Conservation (phyloP, 53 echinoderm and acorn worm species). For the Stichopus horrens region DNA sequence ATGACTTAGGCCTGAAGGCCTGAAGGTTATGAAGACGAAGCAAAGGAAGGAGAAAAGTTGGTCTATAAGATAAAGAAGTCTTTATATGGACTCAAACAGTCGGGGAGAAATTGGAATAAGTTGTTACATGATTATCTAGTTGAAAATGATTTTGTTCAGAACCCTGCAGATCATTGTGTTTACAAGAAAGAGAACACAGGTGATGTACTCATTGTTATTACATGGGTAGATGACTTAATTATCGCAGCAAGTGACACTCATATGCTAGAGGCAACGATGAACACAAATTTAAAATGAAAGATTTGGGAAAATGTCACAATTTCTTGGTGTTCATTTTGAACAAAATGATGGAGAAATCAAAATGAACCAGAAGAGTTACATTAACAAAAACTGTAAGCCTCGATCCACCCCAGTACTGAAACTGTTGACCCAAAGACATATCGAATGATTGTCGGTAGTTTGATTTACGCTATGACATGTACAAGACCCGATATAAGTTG, state of each 20-base stretch:
- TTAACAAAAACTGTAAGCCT: slow-evolving; percentile 6
- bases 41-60: slow-evolving; percentile 30
- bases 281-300: slow-evolving; percentile 47
- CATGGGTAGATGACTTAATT: slow-evolving; percentile 37
- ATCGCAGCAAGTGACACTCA: slow-evolving; percentile 11
- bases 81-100: slow-evolving; percentile 48
- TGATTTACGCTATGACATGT: slow-evolving; percentile 26
- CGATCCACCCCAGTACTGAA: slow-evolving; percentile 4
- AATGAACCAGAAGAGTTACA: slow-evolving; percentile 44
- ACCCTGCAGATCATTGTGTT: neutral
- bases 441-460: slow-evolving; percentile 47
- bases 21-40: neutral
- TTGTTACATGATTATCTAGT: slow-evolving; percentile 44
- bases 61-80: slow-evolving; percentile 50
- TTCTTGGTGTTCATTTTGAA: slow-evolving; percentile 55
- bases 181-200: slow-evolving; percentile 15
- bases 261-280: neutral
- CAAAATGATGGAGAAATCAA: slow-evolving; percentile 27
- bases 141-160: neutral
- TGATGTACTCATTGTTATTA: slow-evolving; percentile 35
- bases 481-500: slow-evolving; percentile 45
- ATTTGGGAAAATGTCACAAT: slow-evolving; percentile 46
- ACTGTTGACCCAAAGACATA: slow-evolving; percentile 35
- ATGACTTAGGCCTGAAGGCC: neutral
- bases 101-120: slow-evolving; percentile 46